phyloP scores from a whole-genome alignment of 1,140 invertebrate species.

The Drosophila sp. region DNA sequence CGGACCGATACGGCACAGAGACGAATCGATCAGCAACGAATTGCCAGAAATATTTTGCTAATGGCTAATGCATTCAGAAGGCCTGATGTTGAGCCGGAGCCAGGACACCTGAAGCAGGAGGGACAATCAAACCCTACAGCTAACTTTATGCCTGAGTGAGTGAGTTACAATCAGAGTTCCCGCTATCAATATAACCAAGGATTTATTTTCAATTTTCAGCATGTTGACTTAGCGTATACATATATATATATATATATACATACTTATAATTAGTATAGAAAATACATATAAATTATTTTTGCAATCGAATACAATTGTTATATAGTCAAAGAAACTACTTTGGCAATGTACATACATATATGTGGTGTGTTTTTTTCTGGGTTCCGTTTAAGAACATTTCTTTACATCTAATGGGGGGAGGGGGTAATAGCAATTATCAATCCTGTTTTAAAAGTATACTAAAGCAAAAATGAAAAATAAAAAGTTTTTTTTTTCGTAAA shows the following conservation, averaged over 20 bases:
- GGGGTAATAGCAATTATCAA: too few relatives aligned
- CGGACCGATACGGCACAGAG: conserved; percentile 71
- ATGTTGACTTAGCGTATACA: conserved; percentile 59
- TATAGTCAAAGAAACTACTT: neutral
- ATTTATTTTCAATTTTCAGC: conserved; percentile 26
- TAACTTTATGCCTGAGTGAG: conserved; percentile 67
- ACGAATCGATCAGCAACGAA: conserved; percentile 72
- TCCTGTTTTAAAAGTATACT: too few relatives aligned
- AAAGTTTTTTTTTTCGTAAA: too few relatives aligned
- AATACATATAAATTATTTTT: conserved; percentile 59
- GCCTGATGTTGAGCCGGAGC: conserved; percentile 36
- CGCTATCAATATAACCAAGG: neutral
- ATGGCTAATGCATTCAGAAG: conserved; percentile 75
- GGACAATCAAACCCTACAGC: conserved; percentile 22
- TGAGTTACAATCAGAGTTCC: neutral
- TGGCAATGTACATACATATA: neutral
- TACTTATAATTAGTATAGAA: neutral
- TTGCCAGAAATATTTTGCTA: conserved; percentile 71
- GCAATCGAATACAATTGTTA: conserved; percentile 52
- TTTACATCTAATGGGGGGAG: too few relatives aligned
- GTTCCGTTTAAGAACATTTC: too few relatives aligned
- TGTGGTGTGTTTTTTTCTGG: too few relatives aligned
- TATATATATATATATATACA: neutral
- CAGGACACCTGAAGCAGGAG: conserved; percentile 20
- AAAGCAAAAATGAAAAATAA: too few relatives aligned